These are phyloP conservation scores for Rhabdophis nuchalis DNA, from an alignment of 2,797 vertebrate genomes.

Conservation along the genomic window DNA sequence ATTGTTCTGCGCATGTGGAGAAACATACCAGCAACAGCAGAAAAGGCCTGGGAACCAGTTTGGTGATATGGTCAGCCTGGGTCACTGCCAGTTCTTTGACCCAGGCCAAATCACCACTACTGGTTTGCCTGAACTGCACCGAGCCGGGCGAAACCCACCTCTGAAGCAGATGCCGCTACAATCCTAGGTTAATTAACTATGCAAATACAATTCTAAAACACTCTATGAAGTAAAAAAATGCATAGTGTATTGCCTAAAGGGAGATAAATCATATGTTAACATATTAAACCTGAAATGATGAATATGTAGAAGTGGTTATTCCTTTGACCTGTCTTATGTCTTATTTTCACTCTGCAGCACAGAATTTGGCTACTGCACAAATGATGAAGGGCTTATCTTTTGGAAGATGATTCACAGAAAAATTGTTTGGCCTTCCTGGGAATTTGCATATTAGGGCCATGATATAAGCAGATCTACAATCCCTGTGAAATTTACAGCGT, in stretches of 20 bases:
- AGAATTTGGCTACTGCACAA: background rate
- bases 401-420: background rate
- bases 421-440: background rate
- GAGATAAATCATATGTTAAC: background rate
- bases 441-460: background rate
- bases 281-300: background rate
- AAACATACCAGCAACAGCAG: no score
- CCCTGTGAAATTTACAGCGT: background rate
- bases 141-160: no score
- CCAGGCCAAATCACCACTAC: no score
- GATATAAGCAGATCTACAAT: background rate
- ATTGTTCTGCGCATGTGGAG: no score
- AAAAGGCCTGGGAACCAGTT: no score
- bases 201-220: background rate
- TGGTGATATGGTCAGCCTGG: no score
- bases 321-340: background rate
- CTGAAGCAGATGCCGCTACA: background rate
- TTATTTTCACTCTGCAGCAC: background rate
- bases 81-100: no score
- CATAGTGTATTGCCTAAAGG: background rate
- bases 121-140: no score
- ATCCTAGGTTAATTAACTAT: background rate
- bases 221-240: background rate
- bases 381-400: background rate
- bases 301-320: background rate